phyloP scores from a whole-genome alignment of 1,140 invertebrate species.

The Drosophila elegans region DNA sequence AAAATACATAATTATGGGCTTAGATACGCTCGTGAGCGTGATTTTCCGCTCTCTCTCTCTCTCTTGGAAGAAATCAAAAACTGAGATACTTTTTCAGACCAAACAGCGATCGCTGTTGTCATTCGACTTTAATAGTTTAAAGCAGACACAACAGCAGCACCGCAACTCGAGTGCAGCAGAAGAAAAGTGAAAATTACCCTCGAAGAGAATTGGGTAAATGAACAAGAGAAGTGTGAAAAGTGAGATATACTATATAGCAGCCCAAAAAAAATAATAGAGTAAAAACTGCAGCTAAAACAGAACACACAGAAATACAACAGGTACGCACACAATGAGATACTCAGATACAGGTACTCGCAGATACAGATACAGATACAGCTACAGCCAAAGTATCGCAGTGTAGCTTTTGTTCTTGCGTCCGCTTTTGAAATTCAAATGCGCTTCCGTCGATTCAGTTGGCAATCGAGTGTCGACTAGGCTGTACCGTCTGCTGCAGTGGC shows the following conservation, averaged over 20 bases:
- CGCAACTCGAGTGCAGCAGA: slow-evolving; percentile 55
- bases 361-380: slow-evolving; percentile 9
- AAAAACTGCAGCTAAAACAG: slow-evolving; percentile 41
- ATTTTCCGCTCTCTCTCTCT: slow-evolving; percentile 12
- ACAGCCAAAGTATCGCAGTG: slow-evolving; percentile 7
- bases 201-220: slow-evolving; percentile 60
- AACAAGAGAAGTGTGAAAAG: slow-evolving; percentile 33
- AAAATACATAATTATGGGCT: slow-evolving; percentile 82
- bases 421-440: slow-evolving; percentile 81
- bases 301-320: slow-evolving; percentile 8
- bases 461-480: slow-evolving; percentile 82
- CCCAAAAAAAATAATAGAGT: slow-evolving; percentile 26
- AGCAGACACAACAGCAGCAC: slow-evolving; percentile 62
- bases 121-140: slow-evolving; percentile 80
- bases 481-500: slow-evolving; percentile 53
- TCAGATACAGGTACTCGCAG: slow-evolving; percentile 29
- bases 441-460: slow-evolving; percentile 80
- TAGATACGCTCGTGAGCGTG: slow-evolving; percentile 58
- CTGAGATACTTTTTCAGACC: slow-evolving; percentile 55
- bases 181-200: slow-evolving; percentile 65
- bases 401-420: slow-evolving; percentile 78
- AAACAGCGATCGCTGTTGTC: slow-evolving; percentile 59
- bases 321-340: slow-evolving; percentile 2
- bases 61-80: background rate
- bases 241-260: background rate